Conservation (phyloP, 2,888 invertebrate genomes). For the Zhengitettix transpicula region DNA sequence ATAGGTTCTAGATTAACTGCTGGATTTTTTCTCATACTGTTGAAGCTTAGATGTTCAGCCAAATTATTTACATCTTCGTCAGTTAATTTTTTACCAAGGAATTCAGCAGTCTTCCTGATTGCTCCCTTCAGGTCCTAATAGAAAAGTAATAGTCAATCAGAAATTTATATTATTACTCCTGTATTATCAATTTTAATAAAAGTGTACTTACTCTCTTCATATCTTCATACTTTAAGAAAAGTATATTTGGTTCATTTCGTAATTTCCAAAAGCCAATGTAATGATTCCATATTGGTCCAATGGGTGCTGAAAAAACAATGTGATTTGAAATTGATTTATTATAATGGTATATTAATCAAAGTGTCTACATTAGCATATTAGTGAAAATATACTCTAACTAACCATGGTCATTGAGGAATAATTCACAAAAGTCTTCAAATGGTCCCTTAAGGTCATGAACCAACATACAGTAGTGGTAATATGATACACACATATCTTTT, state of each 20-base stretch:
- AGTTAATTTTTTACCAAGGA: constrained; percentile 46
- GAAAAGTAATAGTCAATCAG: not conserved
- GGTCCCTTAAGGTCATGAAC: constrained; percentile 44
- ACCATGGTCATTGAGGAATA: constrained; percentile 49
- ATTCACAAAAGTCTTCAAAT: constrained; percentile 59
- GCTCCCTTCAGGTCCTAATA: constrained; percentile 44
- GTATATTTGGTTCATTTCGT: constrained; percentile 49
- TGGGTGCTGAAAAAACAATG: constrained; percentile 16
- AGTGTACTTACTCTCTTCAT: constrained; percentile 38
- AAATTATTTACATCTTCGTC: constrained; percentile 50
- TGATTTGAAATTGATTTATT: not conserved
- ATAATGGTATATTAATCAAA: not conserved
- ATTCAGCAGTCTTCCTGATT: constrained; percentile 51
- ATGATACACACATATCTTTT: constrained; percentile 79
- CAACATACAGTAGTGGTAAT: constrained; percentile 63
- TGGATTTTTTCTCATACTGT: constrained; percentile 65
- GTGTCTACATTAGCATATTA: not conserved
- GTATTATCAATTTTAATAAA: not conserved
- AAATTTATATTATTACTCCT: not conserved
- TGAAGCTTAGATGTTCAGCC: constrained; percentile 58
- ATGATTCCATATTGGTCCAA: constrained; percentile 43
- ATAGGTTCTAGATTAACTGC: constrained; percentile 56
- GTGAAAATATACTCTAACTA: constrained; percentile 20
- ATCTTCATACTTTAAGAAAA: constrained; percentile 69
- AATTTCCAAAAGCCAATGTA: constrained; percentile 47